These are phyloP conservation scores for Acleris holmiana DNA, from an alignment of 2,888 invertebrate genomes.

Conservation along the genomic window DNA sequence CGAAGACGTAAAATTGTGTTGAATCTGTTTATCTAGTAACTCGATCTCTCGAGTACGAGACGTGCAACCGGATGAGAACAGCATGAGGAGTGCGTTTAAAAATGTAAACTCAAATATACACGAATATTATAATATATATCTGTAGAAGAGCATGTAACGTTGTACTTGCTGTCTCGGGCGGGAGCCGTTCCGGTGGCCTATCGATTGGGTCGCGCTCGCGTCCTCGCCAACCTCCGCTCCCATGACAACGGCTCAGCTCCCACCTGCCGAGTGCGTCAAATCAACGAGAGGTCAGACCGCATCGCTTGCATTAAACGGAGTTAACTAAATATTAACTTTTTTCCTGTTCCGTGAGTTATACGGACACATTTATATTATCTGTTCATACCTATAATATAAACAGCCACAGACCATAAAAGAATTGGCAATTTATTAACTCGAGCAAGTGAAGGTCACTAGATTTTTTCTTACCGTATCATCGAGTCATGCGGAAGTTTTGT, in stretches of 20 bases:
- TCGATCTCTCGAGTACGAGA: too few species aligned
- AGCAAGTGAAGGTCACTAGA: conserved; percentile 61
- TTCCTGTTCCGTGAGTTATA: conserved; percentile 11
- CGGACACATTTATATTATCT: background rate
- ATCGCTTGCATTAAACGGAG: conserved; percentile 1
- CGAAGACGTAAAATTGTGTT: too few species aligned
- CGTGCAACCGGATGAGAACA: too few species aligned
- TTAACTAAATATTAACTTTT: background rate
- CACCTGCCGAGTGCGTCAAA: background rate
- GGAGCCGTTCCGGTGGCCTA: conserved; percentile 31
- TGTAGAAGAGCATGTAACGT: background rate
- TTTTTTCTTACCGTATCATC: conserved; percentile 51
- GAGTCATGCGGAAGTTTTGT: conserved; percentile 56
- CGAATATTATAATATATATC: too few species aligned
- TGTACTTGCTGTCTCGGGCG: conserved; percentile 27
- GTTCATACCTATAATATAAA: background rate
- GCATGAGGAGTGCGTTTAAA: too few species aligned
- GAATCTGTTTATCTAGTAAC: too few species aligned
- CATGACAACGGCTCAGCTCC: conserved; percentile 30
- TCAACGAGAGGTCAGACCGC: background rate
- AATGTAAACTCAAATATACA: too few species aligned
- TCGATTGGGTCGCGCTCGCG: conserved; percentile 33
- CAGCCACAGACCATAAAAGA: conserved; percentile 16
- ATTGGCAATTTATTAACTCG: conserved; percentile 42
- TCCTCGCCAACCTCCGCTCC: conserved; percentile 15